Base-by-base conservation (phyloP, 1,140 invertebrate genomes). In the Panagrolaimus sp. region DNA sequence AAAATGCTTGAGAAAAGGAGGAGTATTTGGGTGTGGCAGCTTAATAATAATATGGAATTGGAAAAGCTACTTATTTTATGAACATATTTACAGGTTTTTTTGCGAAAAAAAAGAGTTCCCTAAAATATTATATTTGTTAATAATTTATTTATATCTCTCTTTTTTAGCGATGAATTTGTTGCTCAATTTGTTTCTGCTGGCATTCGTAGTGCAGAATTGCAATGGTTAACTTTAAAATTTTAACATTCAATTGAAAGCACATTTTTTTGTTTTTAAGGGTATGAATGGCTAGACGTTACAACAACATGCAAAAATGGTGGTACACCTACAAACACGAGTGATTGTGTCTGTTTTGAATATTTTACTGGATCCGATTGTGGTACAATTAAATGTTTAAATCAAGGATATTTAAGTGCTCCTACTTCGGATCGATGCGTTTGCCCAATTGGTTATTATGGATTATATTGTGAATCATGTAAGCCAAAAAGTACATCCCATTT, bases 391-490 rank as follows among this genome's bases (percentile, higher is more conserved):
- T 21, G 52, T 55, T 28, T 24, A 55, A 55, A 55, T 28, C 9
- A n/a, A 1, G 52, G 52, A 14, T 55, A 55, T 55, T 10, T 24
- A 17, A 48, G 10, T 48, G 47, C 2, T 48, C 2, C 47, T 48
- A 9, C 2, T 2, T 8, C 52, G 14, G 52, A 58, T 58, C 10
- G 1, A 12, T 58, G 52, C 17, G 8, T 58, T 26, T 58, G 52
- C 17, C 52, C 52, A 1, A n/a, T 58, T 58, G 52, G 52, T 1
- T 58, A 58, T 28, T 58, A 58, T 28, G 52, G 52, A 10, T 28
- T 26, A 26, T 58, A 58, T 58, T 58, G 52, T 28, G 52, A 58
- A 58, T 21, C 52, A 26, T 58, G 21, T 24, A 58, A 38, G 32
- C 15, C n/a, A 28, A 52, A 14, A 52, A n/a, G n/a, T 52, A 52